Evolutionary conservation across 1,140 invertebrate genomes (phyloP).

Genomic region (Drosophila trapezifrons): DNA sequence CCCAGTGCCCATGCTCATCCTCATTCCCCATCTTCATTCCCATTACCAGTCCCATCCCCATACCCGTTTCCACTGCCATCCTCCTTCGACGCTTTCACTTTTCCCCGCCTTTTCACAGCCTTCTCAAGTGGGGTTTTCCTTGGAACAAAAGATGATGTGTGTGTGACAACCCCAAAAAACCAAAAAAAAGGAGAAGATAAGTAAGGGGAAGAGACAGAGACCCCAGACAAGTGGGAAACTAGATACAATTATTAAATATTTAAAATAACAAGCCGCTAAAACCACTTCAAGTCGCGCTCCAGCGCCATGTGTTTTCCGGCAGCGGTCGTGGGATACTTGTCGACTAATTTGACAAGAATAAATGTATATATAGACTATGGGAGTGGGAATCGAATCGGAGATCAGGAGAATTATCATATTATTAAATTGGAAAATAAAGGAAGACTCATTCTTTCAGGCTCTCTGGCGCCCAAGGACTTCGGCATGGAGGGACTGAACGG

Average conservation of each 20-base stretch:
- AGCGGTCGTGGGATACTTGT: conserved; percentile 52
- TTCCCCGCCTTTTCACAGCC: conserved; percentile 51
- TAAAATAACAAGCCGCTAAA: conserved; percentile 66
- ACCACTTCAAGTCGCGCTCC: conserved; percentile 72
- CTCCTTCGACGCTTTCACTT: conserved; percentile 69
- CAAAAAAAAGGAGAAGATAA: conserved; percentile 9
- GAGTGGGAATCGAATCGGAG: neutral
- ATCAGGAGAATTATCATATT: neutral
- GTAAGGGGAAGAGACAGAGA: neutral
- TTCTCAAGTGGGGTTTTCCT: conserved; percentile 77
- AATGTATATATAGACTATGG: neutral
- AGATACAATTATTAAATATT: conserved; percentile 83
- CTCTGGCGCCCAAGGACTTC: conserved; percentile 74
- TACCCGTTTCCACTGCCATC: neutral
- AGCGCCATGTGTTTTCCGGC: conserved; percentile 48
- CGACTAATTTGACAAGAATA: conserved; percentile 61
- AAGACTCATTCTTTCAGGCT: too few relatives aligned
- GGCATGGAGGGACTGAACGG: conserved; percentile 87
- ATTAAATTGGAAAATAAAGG: neutral
- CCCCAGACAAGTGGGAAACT: conserved; percentile 66
- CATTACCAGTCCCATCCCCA: neutral
- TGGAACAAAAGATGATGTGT: conserved; percentile 55
- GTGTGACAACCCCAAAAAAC: conserved; percentile 36
- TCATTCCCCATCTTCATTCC: neutral
- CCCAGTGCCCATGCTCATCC: conserved; percentile 9